Percentiles rank a stretch among this genome's conserved stretches.
phyloP scores from a whole-genome alignment of 2,888 invertebrate genomes.

The Polydesmus complanatus region DNA sequence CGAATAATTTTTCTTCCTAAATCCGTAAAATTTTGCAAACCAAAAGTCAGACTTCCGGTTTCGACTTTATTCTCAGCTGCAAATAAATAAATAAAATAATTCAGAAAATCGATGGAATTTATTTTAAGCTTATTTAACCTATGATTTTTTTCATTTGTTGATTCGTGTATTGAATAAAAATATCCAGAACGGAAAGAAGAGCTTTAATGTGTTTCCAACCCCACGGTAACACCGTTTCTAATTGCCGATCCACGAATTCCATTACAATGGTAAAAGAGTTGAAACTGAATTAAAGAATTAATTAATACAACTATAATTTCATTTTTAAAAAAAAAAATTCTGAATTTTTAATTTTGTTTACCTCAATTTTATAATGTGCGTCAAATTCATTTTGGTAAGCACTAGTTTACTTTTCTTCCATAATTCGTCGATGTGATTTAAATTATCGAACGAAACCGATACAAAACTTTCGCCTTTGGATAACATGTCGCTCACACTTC shows the following conservation, averaged over 20 bases:
- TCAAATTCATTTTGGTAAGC: conserved; percentile 2
- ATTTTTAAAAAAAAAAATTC: neutral
- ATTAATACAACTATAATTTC: neutral
- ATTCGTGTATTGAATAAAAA: conserved; percentile 5
- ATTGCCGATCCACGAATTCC: conserved; percentile 11
- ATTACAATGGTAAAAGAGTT: conserved; percentile 1
- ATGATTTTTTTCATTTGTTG: conserved; percentile 9
- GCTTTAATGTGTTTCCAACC: conserved; percentile 15
- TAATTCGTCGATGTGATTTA: neutral
- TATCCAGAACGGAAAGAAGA: conserved; percentile 1
- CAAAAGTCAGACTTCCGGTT: conserved; percentile 1
- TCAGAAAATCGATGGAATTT: neutral
- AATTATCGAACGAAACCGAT: conserved; percentile 1
- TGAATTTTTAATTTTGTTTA: too few relatives aligned
- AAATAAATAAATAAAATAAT: neutral
- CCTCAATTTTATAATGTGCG: conserved; percentile 11
- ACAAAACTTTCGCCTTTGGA: neutral
- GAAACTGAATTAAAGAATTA: conserved; percentile 5
- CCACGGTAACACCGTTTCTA: conserved; percentile 8
- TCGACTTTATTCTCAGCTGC: conserved; percentile 13
- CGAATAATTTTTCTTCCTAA: conserved; percentile 3
- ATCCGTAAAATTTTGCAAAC: conserved; percentile 4
- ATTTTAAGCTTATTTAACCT: neutral
- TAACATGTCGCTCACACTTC: neutral
- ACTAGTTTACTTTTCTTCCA: neutral